Evolutionary conservation across 2,888 invertebrate genomes (phyloP).

Genomic region (Marasmarcha lunaedactyla): DNA sequence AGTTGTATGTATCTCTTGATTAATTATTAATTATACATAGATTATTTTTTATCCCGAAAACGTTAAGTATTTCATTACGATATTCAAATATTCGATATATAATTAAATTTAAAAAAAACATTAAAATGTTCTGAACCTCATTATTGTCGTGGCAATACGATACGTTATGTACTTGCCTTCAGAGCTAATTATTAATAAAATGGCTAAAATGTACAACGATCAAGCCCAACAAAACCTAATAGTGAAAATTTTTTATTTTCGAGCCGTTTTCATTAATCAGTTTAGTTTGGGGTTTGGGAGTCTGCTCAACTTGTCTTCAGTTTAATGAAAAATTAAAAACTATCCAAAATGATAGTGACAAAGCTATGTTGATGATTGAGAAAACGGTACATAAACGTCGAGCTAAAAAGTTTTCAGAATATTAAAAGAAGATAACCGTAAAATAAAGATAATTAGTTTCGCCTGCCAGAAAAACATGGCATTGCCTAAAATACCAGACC

Average conservation of each 20-base stretch:
- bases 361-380: slow-evolving; percentile 4
- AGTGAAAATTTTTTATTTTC: not conserved
- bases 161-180: slow-evolving; percentile 4
- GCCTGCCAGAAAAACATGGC: slow-evolving; percentile 11
- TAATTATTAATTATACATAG: no score
- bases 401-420: slow-evolving; percentile 8
- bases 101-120: not conserved
- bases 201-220: not conserved
- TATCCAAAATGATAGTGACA: slow-evolving; percentile 6
- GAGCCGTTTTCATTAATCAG: not conserved
- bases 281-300: not conserved
- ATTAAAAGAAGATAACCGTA: slow-evolving; percentile 9
- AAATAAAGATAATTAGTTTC: slow-evolving; percentile 7
- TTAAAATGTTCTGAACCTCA: slow-evolving; percentile 2
- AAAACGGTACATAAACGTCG: slow-evolving; percentile 9
- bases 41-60: no score
- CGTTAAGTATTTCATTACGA: no score
- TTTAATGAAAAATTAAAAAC: slow-evolving; percentile 4
- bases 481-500: slow-evolving; percentile 12
- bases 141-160: slow-evolving; percentile 6
- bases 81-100: not conserved
- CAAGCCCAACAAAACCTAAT: not conserved
- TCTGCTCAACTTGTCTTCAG: slow-evolving; percentile 1
- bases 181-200: slow-evolving; percentile 4
- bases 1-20: no score